Conservation (phyloP, 2,797 vertebrate species). For the Knipowitschia caucasica region DNA sequence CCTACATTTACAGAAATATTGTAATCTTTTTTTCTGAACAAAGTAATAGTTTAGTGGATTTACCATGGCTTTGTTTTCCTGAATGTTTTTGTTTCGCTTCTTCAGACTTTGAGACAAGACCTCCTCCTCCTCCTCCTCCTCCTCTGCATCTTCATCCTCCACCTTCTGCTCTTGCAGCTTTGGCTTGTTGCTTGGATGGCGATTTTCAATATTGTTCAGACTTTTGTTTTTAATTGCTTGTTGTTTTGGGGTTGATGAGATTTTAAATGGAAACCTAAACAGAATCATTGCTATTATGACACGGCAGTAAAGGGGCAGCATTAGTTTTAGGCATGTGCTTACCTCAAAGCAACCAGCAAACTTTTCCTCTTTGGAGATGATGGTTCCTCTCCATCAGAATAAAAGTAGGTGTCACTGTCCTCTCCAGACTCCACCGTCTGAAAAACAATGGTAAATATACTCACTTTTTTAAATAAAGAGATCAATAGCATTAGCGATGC, state of each 20-base stretch:
- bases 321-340: background rate
- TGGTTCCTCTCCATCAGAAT: slow-evolving; percentile 72
- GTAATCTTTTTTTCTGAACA: too few species aligned
- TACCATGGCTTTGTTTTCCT: slow-evolving; percentile 97
- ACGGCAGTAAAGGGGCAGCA: background rate
- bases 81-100: slow-evolving; percentile 89
- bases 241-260: slow-evolving; percentile 49
- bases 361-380: slow-evolving; percentile 71
- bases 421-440: slow-evolving; percentile 67
- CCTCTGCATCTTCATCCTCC: slow-evolving; percentile 56
- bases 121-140: slow-evolving; percentile 65
- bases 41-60: background rate
- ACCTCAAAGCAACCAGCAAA: slow-evolving; percentile 85
- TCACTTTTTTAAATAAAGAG: too few species aligned
- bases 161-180: slow-evolving; percentile 55
- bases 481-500: too few species aligned
- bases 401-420: slow-evolving; percentile 71
- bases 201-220: slow-evolving; percentile 30
- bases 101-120: slow-evolving; percentile 76
- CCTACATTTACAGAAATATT: too few species aligned
- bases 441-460: too few species aligned
- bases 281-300: background rate
- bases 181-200: slow-evolving; percentile 16
- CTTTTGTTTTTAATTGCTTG: slow-evolving; percentile 25
- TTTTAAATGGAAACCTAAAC: slow-evolving; percentile 86